Conservation (phyloP, 2,888 invertebrate genomes). For the Plutella xylostella region DNA sequence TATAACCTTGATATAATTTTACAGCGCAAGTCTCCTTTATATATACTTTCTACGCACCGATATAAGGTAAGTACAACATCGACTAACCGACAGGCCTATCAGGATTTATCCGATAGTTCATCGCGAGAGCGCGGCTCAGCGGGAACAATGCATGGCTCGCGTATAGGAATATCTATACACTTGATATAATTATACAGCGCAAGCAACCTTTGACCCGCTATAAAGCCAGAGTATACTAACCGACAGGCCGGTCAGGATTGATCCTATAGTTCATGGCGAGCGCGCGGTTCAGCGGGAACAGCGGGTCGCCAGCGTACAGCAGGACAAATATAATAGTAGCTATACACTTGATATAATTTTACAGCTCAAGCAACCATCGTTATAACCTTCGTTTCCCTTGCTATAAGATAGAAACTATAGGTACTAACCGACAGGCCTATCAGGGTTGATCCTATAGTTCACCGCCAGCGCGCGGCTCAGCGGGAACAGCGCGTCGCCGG, state of each 20-base stretch:
- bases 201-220: neutral
- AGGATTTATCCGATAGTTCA: slow-evolving; percentile 78
- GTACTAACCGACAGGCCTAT: slow-evolving; percentile 49
- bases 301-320: slow-evolving; percentile 77
- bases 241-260: slow-evolving; percentile 56
- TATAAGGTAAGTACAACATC: no score
- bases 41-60: no score
- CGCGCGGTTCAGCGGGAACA: slow-evolving; percentile 83
- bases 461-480: slow-evolving; percentile 85
- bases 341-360: no score
- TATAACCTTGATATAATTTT: no score
- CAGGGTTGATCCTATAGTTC: slow-evolving; percentile 76
- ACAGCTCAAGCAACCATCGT: neutral
- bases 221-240: slow-evolving; percentile 33
- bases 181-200: no score
- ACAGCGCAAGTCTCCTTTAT: no score
- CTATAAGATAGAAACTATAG: no score
- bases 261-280: slow-evolving; percentile 87
- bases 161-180: no score
- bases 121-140: slow-evolving; percentile 83
- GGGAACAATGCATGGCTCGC: slow-evolving; percentile 84
- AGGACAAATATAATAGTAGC: slow-evolving; percentile 60
- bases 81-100: slow-evolving; percentile 53
- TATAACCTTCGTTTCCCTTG: no score
- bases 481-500: slow-evolving; percentile 80